phyloP scores from a whole-genome alignment of 2,888 invertebrate genomes.

The Nomada fucata region DNA sequence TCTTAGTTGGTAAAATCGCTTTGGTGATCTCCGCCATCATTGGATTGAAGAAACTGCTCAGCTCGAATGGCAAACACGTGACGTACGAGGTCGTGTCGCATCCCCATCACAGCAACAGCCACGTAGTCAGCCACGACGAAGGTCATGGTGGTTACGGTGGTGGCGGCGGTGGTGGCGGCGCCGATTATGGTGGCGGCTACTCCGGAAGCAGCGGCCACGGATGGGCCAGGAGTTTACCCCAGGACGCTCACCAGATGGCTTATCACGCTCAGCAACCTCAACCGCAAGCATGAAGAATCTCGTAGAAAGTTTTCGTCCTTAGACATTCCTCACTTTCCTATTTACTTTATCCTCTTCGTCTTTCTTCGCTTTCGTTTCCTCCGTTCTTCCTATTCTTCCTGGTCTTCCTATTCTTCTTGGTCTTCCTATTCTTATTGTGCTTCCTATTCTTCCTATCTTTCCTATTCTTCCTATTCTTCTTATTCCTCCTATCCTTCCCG shows the following conservation, averaged over 20 bases:
- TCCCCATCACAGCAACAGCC: slow-evolving; percentile 91
- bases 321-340: slow-evolving; percentile 45
- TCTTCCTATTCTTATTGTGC: slow-evolving; percentile 15
- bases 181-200: slow-evolving; percentile 84
- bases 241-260: slow-evolving; percentile 89
- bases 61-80: slow-evolving; percentile 91
- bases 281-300: slow-evolving; percentile 78
- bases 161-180: slow-evolving; percentile 83
- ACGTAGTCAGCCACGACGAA: slow-evolving; percentile 89
- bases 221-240: slow-evolving; percentile 89
- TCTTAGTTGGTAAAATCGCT: slow-evolving; percentile 93
- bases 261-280: slow-evolving; percentile 91
- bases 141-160: slow-evolving; percentile 86
- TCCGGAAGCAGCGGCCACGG: slow-evolving; percentile 86
- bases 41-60: slow-evolving; percentile 92
- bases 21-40: slow-evolving; percentile 93
- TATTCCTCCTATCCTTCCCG: slow-evolving; percentile 7
- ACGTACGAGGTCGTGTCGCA: slow-evolving; percentile 95
- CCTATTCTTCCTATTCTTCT: slow-evolving; percentile 36
- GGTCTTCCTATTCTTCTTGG: slow-evolving; percentile 28
- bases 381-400: slow-evolving; percentile 6
- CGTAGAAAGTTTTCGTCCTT: slow-evolving; percentile 62
- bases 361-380: not conserved
- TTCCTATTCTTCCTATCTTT: slow-evolving; percentile 17
- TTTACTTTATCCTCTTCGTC: slow-evolving; percentile 7